Conservation (phyloP, 2,113 vertebrate genomes). For the Melanerpes formicivorus region DNA sequence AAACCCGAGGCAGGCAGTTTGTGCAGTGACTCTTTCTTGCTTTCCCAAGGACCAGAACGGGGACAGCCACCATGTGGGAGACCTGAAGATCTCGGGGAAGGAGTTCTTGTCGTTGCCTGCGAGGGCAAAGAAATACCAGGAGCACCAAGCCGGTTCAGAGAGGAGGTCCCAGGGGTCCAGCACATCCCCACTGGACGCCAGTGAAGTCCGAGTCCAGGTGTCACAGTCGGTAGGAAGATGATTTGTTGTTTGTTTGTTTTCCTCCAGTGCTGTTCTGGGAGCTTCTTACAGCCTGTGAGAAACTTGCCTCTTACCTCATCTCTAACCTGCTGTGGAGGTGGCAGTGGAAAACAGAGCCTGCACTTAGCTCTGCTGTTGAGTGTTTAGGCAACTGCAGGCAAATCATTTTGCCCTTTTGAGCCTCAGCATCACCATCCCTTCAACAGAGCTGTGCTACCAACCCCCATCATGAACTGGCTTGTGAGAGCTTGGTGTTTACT, state of each 20-base stretch:
- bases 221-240: slow-evolving; percentile 80
- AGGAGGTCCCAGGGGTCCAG: slow-evolving; percentile 68
- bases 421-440: background rate
- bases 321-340: background rate
- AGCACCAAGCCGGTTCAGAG: slow-evolving; percentile 78
- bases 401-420: background rate
- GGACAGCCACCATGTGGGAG: slow-evolving; percentile 82
- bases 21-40: background rate
- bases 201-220: slow-evolving; percentile 85
- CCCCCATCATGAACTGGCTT: background rate
- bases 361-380: background rate
- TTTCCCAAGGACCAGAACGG: slow-evolving; percentile 84
- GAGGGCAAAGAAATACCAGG: slow-evolving; percentile 80
- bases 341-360: background rate
- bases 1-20: background rate
- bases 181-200: slow-evolving; percentile 79
- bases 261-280: background rate
- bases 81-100: slow-evolving; percentile 77
- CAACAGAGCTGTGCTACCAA: background rate
- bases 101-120: slow-evolving; percentile 74
- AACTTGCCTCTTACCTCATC: background rate
- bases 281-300: background rate
- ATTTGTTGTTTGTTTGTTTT: background rate
- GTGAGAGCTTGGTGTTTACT: background rate
- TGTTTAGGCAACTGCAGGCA: background rate